These are phyloP conservation scores for Sebastes glaucus DNA, from an alignment of 2,797 vertebrate genomes.

Conservation along the genomic window DNA sequence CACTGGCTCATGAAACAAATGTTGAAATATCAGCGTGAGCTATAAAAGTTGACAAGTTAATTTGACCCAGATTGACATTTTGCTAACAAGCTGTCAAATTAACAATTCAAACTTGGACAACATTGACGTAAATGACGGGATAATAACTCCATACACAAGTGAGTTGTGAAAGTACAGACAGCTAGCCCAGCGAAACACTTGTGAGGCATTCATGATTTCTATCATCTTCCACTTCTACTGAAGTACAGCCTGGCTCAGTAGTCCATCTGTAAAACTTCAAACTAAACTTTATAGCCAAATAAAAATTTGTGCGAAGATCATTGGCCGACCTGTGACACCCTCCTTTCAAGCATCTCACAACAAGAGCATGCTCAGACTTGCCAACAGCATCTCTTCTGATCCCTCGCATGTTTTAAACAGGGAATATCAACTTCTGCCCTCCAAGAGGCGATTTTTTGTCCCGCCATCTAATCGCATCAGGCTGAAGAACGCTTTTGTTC, in stretches of 20 bases:
- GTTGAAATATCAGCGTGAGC: neutral
- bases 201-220: neutral
- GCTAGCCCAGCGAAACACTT: neutral
- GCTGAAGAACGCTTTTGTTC: too few relatives aligned
- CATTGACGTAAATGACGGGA: neutral
- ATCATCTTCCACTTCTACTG: neutral
- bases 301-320: too few relatives aligned
- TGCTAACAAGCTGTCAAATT: constrained; percentile 2
- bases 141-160: neutral
- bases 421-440: too few relatives aligned
- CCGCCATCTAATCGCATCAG: rapidly evolving
- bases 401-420: too few relatives aligned
- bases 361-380: too few relatives aligned
- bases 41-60: neutral
- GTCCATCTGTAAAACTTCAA: too few relatives aligned
- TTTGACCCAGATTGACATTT: neutral
- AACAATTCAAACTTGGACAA: neutral
- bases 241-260: too few relatives aligned
- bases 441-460: too few relatives aligned
- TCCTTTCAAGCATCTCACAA: too few relatives aligned
- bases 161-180: neutral
- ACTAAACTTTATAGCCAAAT: too few relatives aligned
- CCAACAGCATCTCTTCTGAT: too few relatives aligned
- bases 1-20: neutral
- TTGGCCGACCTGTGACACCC: too few relatives aligned